Evolutionary conservation across 2,888 invertebrate species (phyloP).

Genomic region (Pristionchus mayeri): DNA sequence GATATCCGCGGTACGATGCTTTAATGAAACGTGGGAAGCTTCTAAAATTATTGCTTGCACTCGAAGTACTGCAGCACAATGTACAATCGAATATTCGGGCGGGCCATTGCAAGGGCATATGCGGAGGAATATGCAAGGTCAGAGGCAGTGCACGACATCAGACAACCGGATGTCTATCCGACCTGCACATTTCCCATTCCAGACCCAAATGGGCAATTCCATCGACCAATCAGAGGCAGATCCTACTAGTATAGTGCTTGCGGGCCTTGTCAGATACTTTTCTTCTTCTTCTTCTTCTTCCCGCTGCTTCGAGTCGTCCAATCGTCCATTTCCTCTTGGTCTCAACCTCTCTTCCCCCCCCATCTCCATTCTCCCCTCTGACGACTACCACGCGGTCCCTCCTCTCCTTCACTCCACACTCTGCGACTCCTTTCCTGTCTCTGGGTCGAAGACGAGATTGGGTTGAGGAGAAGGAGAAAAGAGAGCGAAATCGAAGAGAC

Average conservation of each 20-base stretch:
- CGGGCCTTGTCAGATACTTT: conserved; percentile 19
- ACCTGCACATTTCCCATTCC: background rate
- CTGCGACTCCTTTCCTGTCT: conserved; percentile 14
- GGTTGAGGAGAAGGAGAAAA: background rate
- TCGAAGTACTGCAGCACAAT: too few species aligned
- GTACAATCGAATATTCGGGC: too few species aligned
- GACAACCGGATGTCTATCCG: too few species aligned
- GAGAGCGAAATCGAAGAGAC: background rate
- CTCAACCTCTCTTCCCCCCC: background rate
- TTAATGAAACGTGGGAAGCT: too few species aligned
- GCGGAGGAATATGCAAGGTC: too few species aligned
- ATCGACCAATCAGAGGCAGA: background rate
- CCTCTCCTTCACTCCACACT: background rate
- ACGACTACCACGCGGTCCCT: background rate
- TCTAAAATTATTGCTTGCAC: too few species aligned
- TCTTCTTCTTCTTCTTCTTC: background rate
- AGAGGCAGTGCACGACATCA: too few species aligned
- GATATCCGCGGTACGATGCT: too few species aligned
- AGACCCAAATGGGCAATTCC: background rate
- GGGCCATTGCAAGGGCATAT: too few species aligned
- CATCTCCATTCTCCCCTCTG: background rate
- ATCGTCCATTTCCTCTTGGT: conserved; percentile 8
- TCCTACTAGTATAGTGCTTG: background rate
- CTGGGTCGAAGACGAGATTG: background rate
- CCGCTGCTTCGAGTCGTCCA: conserved; percentile 9